Evolutionary conservation across 2,888 invertebrate species (phyloP), one percentile per base, ranked within the genome.

Genomic region (Napeogenes inachia): DNA sequence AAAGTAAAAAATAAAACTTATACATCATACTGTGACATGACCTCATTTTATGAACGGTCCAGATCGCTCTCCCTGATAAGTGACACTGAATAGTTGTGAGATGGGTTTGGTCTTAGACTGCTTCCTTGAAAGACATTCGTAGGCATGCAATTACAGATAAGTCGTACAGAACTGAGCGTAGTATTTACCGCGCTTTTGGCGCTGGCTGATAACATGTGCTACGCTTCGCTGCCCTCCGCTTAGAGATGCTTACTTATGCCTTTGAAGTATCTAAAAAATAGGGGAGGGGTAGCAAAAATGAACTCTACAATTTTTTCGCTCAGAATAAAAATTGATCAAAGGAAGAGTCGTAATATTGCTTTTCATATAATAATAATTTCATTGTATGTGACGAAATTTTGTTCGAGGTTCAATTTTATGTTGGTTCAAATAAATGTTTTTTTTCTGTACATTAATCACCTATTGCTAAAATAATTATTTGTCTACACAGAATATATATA

Each of bases 71-170:
- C 75, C 75, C 82, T 81, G 87, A 87, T 80, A 73, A 68, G 62
- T 69, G 73, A 71, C 75, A 77, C 75, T 89, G 87, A 88, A 89
- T 87, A 80, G 82, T 80, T 75, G 73, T 78, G 81, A 86, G 85
- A 88, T 87, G 83, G 79, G 85, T 81, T 84, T 83, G 83, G 83
- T 81, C 83, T 83, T 78, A 79, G 75, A 78, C 75, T 75, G 82
- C 73, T 85, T 85, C 78, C 84, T 85, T 89, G 86, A 90, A 89
- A 89, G 89, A 87, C 89, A 88, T 87, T 89, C 83, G 81, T 82
- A 83, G 80, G 84, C 83, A 85, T 84, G 89, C 90, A 90, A 90
- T 90, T 89, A 89, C 79, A 90, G 90, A 90, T 90, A 90, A 89
- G 89, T 88, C 87, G 77, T 75, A 80, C 75, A 79, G 82, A 78